These are phyloP conservation scores for honey bee (Apis mellifera) DNA, from an alignment of 1,140 invertebrate genomes.

Conservation along the genomic window Amel_HAv3.1 CM009941.2:7396501-7397000, in stretches of 20 bases:
- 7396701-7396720: neutral
- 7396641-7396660: neutral
- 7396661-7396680: neutral
- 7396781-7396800: neutral
- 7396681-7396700: too few species aligned
- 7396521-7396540: constrained; percentile 9
- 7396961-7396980: too few species aligned
- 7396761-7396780: too few species aligned
- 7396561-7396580: neutral
- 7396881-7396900: too few species aligned
- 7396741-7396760: neutral
- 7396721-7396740: neutral
- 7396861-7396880: too few species aligned
- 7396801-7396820: too few species aligned
- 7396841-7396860: too few species aligned
- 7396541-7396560: constrained; percentile 23
- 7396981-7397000: too few species aligned
- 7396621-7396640: neutral
- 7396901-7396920: too few species aligned
- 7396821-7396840: too few species aligned
- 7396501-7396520: constrained; percentile 7
- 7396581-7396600: constrained; percentile 12
- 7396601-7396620: constrained; percentile 2
- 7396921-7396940: too few species aligned
- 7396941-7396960: too few species aligned